These are phyloP conservation scores for Branchinecta sandiegonensis DNA, from an alignment of 2,888 invertebrate species.

Conservation along the genomic window DNA sequence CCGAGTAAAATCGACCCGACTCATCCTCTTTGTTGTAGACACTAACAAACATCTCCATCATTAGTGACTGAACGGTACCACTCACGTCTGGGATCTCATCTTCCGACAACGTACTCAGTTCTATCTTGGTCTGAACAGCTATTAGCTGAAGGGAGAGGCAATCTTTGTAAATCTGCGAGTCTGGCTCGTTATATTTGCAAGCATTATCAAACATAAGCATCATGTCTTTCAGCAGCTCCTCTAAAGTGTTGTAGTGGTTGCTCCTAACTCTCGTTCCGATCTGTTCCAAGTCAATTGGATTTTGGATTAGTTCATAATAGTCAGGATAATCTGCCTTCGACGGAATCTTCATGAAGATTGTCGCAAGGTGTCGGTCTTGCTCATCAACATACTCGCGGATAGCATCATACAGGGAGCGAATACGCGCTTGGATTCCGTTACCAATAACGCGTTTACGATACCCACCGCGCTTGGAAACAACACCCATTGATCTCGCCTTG, in stretches of 20 bases:
- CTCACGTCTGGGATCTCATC: constrained; percentile 78
- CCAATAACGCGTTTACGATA: constrained; percentile 13
- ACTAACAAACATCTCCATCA: constrained; percentile 77
- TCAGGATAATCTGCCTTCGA: constrained; percentile 87
- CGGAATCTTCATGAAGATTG: constrained; percentile 88
- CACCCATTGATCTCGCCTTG: constrained; percentile 59
- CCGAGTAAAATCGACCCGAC: constrained; percentile 89
- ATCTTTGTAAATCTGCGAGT: constrained; percentile 94
- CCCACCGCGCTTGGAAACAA: constrained; percentile 32
- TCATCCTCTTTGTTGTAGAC: constrained; percentile 94
- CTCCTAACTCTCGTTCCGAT: constrained; percentile 73
- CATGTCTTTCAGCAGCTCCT: constrained; percentile 76
- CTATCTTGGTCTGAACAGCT: constrained; percentile 77
- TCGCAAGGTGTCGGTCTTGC: constrained; percentile 74
- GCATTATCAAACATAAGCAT: constrained; percentile 90
- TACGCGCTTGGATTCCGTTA: neutral
- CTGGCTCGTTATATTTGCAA: constrained; percentile 93
- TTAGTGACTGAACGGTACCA: constrained; percentile 74
- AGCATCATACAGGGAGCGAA: constrained; percentile 58
- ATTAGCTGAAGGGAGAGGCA: constrained; percentile 80
- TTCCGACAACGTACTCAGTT: constrained; percentile 48
- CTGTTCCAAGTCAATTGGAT: constrained; percentile 89
- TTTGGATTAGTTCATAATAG: constrained; percentile 92
- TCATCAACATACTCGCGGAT: constrained; percentile 75
- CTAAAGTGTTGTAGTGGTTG: constrained; percentile 57